Base-by-base conservation (phyloP, 2,888 invertebrate genomes). In the Ophraella communa region DNA sequence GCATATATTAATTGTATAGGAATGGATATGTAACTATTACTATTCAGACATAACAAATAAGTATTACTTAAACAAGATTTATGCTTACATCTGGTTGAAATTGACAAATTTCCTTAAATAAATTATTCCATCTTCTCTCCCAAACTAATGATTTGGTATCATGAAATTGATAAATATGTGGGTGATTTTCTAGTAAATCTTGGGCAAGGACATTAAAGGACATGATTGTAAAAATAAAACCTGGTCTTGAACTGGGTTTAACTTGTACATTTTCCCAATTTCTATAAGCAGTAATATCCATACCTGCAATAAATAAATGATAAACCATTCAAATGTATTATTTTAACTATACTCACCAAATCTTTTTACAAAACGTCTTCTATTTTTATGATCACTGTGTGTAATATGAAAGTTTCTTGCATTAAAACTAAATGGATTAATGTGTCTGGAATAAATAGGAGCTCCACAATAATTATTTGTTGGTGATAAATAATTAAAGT, bases 201-300 rank as follows among this genome's bases (percentile, higher is more conserved):
- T 96, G 96, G 0, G 96, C 91, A 62, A 97, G 83, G 24, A 97
- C 90, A 81, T 98, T 97, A 81, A 95, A 97, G 0, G 92, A 92
- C 79, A 95, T 84, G 24, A 96, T 80, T 66, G 87, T 89, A 74
- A 95, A 89, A 61, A 80, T 80, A 64, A 87, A 84, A 27, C 81
- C 77, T 18, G 71, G 65, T 35, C 71, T 71, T 8, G 45, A 49
- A n/a, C 52, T 65, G 7, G 62, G 33, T 33, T 64, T 69, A 27
- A 62, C 52, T 35, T 23, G 27, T 14, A 52, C 35, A n/a, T 35
- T 70, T 52, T 70, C 57, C 70, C 68, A 68, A 7, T 4, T 52
- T 54, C 70, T 65, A 27, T 59, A 33, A 17, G 68, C 57, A 59
- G 60, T 54, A 10, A 68, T 57, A n/a, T 30, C 45, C 56, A 60